Conservation (phyloP, 2,113 vertebrate genomes). For the Alosa alosa region DNA sequence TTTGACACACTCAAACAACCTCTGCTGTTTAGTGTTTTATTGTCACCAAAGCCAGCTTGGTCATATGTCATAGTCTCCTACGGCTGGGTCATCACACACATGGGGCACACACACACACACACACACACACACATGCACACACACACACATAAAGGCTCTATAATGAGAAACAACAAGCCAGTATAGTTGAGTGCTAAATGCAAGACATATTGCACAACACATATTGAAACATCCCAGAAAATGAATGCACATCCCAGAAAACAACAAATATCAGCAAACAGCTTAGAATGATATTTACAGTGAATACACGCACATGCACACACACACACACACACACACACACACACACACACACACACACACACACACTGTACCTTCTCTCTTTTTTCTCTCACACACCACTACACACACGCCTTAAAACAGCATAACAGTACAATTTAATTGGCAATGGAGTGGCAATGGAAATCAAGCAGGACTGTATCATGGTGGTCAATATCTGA, state of each 20-base stretch:
- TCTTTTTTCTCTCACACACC: neutral
- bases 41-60: neutral
- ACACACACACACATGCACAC: neutral
- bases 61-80: neutral
- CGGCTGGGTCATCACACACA: neutral
- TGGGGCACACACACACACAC: neutral
- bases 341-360: no score
- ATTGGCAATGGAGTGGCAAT: neutral
- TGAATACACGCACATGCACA: neutral
- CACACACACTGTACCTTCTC: no score
- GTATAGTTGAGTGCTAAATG: neutral
- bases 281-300: neutral
- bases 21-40: neutral
- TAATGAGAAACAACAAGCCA: neutral
- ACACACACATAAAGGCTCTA: conserved; percentile 5
- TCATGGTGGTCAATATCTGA: neutral
- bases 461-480: neutral
- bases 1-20: conserved; percentile 1
- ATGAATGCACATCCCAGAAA: neutral
- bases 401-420: neutral
- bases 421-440: neutral
- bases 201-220: neutral
- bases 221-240: neutral
- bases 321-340: no score
- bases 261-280: neutral